These are phyloP conservation scores for Anthoptus insignis DNA, from an alignment of 2,888 invertebrate species.

Conservation along the genomic window DNA sequence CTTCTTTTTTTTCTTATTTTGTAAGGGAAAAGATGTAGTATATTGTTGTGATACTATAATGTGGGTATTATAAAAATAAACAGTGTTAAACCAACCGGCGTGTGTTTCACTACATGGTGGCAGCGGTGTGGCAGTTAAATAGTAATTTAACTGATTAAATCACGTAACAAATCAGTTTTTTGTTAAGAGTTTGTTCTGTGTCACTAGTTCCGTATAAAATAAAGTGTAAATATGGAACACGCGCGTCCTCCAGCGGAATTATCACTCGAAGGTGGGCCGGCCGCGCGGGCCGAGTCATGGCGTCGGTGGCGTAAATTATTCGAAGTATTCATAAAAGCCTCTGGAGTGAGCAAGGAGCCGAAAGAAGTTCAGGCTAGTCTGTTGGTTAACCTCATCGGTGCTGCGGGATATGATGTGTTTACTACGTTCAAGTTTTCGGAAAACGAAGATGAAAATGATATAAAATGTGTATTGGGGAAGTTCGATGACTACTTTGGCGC, in stretches of 20 bases:
- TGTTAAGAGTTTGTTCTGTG: too few species aligned
- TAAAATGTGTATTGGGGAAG: background rate
- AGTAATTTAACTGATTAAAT: background rate
- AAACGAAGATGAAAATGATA: background rate
- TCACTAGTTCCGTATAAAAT: too few species aligned
- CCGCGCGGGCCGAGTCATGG: slow-evolving; percentile 33
- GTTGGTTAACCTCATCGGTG: slow-evolving; percentile 47
- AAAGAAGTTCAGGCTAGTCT: slow-evolving; percentile 42
- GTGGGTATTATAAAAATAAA: background rate
- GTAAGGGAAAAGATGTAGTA: slow-evolving; percentile 4
- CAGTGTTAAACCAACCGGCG: background rate
- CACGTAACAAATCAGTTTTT: background rate
- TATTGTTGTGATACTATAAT: background rate
- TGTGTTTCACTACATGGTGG: slow-evolving; percentile 36
- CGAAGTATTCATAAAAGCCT: slow-evolving; percentile 43
- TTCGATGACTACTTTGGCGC: background rate
- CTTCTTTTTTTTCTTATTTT: background rate
- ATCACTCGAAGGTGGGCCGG: slow-evolving; percentile 33
- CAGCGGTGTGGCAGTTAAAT: slow-evolving; percentile 21
- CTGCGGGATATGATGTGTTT: slow-evolving; percentile 40
- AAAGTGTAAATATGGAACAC: slow-evolving; percentile 33
- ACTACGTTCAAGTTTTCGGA: background rate
- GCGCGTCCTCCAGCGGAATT: slow-evolving; percentile 42
- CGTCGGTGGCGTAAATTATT: slow-evolving; percentile 43
- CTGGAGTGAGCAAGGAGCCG: slow-evolving; percentile 45